Percentiles rank a stretch among this genome's conserved stretches.
phyloP scores from a whole-genome alignment of 2,888 invertebrate genomes.

The Hemithea aestivaria region DNA sequence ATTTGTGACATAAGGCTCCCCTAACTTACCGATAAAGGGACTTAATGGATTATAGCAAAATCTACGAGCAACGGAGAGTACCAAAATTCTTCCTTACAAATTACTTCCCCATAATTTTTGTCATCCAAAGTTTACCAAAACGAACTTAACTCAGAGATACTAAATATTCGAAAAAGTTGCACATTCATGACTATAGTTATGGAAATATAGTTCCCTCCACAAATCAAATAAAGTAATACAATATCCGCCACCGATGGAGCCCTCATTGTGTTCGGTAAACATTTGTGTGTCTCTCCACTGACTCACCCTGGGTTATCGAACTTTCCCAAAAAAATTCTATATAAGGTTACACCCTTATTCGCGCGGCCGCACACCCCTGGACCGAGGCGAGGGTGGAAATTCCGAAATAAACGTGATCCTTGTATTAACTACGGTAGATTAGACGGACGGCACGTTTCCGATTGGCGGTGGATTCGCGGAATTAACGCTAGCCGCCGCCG shows the following conservation, averaged over 20 bases:
- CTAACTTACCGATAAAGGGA: no score
- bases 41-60: no score
- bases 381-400: constrained; percentile 10
- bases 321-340: constrained; percentile 25
- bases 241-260: constrained; percentile 23
- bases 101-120: no score
- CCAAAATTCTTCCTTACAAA: no score
- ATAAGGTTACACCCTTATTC: constrained; percentile 28
- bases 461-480: constrained; percentile 19
- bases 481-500: constrained; percentile 11
- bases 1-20: no score
- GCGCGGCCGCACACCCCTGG: constrained; percentile 23
- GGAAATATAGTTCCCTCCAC: constrained; percentile 14
- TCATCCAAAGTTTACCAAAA: constrained; percentile 3
- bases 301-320: constrained; percentile 43
- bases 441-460: constrained; percentile 23
- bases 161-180: constrained; percentile 13
- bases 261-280: constrained; percentile 26
- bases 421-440: constrained; percentile 24
- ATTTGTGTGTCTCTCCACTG: constrained; percentile 41
- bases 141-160: constrained; percentile 13
- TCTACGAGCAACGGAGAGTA: no score
- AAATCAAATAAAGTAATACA: constrained; percentile 28
- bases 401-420: constrained; percentile 17
- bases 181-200: constrained; percentile 15